Evolutionary conservation across 2,888 invertebrate species (phyloP), one percentile per base, ranked within the genome.

Genomic region (Drosophila cyrtoloma): DNA sequence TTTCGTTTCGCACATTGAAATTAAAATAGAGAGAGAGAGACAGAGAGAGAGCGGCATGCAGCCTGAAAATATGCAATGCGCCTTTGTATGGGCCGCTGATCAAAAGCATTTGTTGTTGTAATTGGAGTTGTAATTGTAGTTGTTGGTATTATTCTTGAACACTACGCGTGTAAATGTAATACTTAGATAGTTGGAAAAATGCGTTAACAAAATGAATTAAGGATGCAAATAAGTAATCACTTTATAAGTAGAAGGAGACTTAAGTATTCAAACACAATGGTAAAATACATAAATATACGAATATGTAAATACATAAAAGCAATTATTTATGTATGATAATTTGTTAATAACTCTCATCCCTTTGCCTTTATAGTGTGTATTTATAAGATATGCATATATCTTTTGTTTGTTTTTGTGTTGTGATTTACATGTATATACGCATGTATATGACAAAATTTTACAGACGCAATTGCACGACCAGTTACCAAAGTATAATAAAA

Each of bases 391-490:
- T 68, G 26, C 42, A 52, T 28, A 56, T 70, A 63, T 32, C 51
- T 26, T 22, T 53, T 39, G 32, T 35, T 47, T 35, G 5, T 42
- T 57, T 16, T 19, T 42, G 58, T 58, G 44, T 68, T 62, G 53
- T 69, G 64, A 42, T 66, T 26, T 57, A 55, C 39, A 51, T 75
- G 75, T 64, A 61, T 66, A 76, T 65, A 71, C 72, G 61, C 67
- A 72, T 71, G 62, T 71, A 66, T 70, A 73, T 74, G 64, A 77
- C 61, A 67, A 73, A 71, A 71, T 75, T 79, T 69, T 85, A 82
- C 82, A 82, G 82, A 68, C 82, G 78, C 81, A 84, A 72, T 82
- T 84, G 79, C 82, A 82, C 82, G 86, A 82, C 80, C 83, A 85
- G 71, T 75, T 79, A 82, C 85, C 82, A 84, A 71, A 78, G 32